phyloP scores from a whole-genome alignment of 2,797 vertebrate species.

The Valencia hispanica region DNA sequence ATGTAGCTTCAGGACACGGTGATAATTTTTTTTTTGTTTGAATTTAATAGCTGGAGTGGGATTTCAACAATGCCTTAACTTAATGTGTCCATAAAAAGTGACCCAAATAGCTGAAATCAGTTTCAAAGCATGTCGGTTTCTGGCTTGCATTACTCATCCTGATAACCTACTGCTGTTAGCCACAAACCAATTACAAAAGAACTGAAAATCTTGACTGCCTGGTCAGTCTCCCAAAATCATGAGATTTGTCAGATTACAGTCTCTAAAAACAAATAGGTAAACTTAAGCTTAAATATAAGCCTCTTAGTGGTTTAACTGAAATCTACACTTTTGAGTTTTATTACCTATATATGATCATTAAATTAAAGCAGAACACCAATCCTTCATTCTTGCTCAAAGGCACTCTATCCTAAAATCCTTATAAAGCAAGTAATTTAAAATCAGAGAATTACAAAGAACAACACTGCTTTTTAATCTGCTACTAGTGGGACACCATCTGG shows the following conservation, averaged over 20 bases:
- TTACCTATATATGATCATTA: neutral
- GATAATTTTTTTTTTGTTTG: no score
- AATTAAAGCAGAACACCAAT: neutral
- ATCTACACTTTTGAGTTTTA: neutral
- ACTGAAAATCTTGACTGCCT: neutral
- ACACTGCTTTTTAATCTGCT: constrained; percentile 55
- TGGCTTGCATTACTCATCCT: neutral
- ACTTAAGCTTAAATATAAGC: neutral
- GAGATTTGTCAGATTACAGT: neutral
- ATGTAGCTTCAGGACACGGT: no score
- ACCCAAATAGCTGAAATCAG: no score
- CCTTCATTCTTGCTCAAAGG: neutral
- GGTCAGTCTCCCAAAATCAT: neutral
- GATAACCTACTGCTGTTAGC: no score
- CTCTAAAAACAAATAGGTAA: no score
- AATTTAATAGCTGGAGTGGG: no score
- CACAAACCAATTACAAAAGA: neutral
- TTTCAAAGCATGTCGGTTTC: neutral
- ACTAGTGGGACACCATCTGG: constrained; percentile 60
- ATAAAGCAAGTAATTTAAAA: constrained; percentile 34
- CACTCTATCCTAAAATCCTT: neutral
- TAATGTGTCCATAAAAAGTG: no score
- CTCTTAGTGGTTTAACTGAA: neutral
- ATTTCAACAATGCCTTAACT: no score
- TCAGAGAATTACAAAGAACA: constrained; percentile 54